phyloP scores from a whole-genome alignment of 2,888 invertebrate genomes.

The Coleophora deauratella region DNA sequence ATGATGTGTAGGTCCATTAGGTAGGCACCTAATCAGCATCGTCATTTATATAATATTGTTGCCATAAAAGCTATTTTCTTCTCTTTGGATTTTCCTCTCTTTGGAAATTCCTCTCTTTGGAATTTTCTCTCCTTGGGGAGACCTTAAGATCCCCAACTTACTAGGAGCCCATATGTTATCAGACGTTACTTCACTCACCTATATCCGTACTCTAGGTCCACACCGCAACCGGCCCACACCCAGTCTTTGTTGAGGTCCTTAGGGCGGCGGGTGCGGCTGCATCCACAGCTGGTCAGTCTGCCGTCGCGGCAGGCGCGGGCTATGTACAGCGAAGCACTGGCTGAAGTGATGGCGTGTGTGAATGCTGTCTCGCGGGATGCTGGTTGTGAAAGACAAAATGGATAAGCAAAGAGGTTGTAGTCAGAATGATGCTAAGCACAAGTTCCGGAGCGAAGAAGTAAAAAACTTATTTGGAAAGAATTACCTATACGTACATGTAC shows the following conservation, averaged over 20 bases:
- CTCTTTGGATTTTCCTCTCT: too few species aligned
- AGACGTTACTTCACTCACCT: constrained; percentile 78
- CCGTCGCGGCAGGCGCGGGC: constrained; percentile 95
- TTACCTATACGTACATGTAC: too few species aligned
- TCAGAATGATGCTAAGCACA: too few species aligned
- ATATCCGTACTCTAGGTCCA: constrained; percentile 97
- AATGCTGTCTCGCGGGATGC: constrained; percentile 93
- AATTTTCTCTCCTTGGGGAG: too few species aligned
- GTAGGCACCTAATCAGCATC: too few species aligned
- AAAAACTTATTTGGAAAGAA: too few species aligned
- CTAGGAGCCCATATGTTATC: neutral
- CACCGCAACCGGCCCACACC: constrained; percentile 99
- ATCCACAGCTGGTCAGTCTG: constrained; percentile 90
- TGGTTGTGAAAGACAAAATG: constrained; percentile 31
- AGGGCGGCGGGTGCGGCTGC: constrained; percentile 87
- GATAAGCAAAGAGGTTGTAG: too few species aligned
- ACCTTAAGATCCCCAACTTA: neutral
- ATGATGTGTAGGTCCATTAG: too few species aligned
- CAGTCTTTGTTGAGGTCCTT: constrained; percentile 90
- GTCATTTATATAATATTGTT: too few species aligned
- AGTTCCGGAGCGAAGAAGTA: too few species aligned
- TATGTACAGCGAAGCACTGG: constrained; percentile 90
- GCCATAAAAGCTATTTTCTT: too few species aligned
- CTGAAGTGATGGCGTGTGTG: constrained; percentile 91
- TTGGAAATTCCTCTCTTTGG: too few species aligned